Conservation (phyloP, 2,113 vertebrate species). For the Nyctereutes procyonoides region DNA sequence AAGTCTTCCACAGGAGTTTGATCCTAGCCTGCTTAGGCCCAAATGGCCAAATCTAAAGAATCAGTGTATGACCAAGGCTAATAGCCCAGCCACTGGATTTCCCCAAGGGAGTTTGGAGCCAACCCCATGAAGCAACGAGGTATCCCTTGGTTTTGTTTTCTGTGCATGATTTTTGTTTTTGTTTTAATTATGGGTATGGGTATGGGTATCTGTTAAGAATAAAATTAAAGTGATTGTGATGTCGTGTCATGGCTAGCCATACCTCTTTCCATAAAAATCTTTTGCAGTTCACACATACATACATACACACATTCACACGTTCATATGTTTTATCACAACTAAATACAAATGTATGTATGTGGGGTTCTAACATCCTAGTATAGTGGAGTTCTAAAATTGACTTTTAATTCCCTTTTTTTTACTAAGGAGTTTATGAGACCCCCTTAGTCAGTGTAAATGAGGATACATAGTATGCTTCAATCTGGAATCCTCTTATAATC, state of each 20-base stretch:
- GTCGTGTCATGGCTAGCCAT: neutral
- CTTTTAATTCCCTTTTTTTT: neutral
- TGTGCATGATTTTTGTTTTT: neutral
- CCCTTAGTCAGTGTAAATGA: neutral
- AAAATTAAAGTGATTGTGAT: neutral
- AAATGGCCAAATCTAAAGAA: slow-evolving; percentile 26
- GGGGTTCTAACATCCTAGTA: neutral
- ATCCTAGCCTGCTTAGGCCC: neutral
- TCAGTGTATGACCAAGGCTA: neutral
- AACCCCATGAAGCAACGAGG: neutral
- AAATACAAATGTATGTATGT: neutral
- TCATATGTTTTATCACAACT: neutral
- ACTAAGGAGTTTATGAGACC: neutral
- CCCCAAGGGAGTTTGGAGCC: neutral
- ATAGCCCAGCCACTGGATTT: neutral
- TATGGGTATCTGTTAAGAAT: neutral
- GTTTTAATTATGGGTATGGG: neutral
- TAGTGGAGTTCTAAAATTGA: neutral
- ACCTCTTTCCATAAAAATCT: slow-evolving; percentile 8
- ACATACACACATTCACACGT: neutral
- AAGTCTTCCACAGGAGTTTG: neutral
- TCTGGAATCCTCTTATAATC: neutral
- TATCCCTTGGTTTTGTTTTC: neutral
- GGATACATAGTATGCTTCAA: neutral
- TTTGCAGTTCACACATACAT: neutral